phyloP scores from a whole-genome alignment of 2,888 invertebrate species.

The Omphaloscelis lunosa region DNA sequence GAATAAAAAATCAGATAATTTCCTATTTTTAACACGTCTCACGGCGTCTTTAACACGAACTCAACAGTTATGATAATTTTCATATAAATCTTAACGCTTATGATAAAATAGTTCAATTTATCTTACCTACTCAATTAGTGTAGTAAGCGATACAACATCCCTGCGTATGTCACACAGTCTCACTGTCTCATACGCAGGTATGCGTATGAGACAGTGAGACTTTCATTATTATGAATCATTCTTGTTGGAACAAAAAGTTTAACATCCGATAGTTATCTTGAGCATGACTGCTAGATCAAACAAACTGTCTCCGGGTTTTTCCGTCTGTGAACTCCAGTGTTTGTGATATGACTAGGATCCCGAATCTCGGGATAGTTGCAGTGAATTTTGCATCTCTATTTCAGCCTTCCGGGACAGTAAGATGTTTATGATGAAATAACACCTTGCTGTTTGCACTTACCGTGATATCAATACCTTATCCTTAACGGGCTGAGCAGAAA shows the following conservation, averaged over 20 bases:
- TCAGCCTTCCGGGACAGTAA: conserved; percentile 20
- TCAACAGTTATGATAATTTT: conserved; percentile 36
- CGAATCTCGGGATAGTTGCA: background rate
- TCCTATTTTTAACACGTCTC: conserved; percentile 16
- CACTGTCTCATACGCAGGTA: no score
- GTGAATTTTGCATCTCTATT: conserved; percentile 38
- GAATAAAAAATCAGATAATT: conserved; percentile 6
- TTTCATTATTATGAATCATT: conserved; percentile 27
- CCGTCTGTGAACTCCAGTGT: conserved; percentile 10
- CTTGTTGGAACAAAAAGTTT: conserved; percentile 25
- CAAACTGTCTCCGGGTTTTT: conserved; percentile 23
- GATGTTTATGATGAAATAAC: conserved; percentile 39
- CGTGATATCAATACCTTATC: conserved; percentile 51
- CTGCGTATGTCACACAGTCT: no score
- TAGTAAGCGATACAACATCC: background rate
- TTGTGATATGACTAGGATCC: conserved; percentile 7
- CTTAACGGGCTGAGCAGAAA: conserved; percentile 46
- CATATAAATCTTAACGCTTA: conserved; percentile 28
- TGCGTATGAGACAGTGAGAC: background rate
- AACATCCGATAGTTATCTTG: background rate
- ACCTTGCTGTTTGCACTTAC: conserved; percentile 46
- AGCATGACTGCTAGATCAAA: conserved; percentile 25
- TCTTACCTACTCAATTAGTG: conserved; percentile 26
- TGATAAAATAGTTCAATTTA: conserved; percentile 45
- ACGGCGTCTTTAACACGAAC: conserved; percentile 22